Percentiles rank a stretch among this genome's conserved stretches.
Evolutionary conservation across 2,113 vertebrate species (phyloP).

Genomic region (Psilopogon haemacephalus): DNA sequence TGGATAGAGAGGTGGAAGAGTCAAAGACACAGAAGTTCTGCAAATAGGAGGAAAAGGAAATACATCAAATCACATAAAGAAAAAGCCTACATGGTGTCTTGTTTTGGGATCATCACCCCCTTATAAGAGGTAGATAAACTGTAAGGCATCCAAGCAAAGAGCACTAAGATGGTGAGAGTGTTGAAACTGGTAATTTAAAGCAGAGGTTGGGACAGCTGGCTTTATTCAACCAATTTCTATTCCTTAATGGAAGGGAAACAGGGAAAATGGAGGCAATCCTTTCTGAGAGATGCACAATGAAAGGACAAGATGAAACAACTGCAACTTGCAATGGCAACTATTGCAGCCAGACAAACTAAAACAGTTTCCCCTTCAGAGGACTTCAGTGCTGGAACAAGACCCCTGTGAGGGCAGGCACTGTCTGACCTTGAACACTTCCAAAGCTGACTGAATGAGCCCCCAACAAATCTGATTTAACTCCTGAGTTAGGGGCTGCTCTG

Average conservation of each 20-base stretch:
- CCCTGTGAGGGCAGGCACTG: neutral
- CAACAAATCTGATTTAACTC: neutral
- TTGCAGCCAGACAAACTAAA: neutral
- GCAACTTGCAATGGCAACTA: neutral
- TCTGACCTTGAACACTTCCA: neutral
- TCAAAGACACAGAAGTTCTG: neutral
- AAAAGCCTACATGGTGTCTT: neutral
- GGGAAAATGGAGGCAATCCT: neutral
- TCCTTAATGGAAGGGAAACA: neutral
- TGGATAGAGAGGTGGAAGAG: neutral
- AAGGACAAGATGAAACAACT: neutral
- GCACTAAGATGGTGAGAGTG: neutral
- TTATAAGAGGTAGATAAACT: neutral
- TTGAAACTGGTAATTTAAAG: neutral
- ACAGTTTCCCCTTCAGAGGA: neutral
- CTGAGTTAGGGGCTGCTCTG: neutral
- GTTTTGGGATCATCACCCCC: neutral
- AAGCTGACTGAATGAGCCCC: neutral
- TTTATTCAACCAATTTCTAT: neutral
- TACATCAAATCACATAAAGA: neutral
- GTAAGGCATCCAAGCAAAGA: neutral
- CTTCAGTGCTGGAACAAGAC: neutral
- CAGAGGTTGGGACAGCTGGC: neutral
- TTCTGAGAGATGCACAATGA: neutral
- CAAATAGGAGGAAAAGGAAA: neutral